Percentiles rank a stretch among this genome's conserved stretches.
These are phyloP conservation scores for Antrozous pallidus DNA, from an alignment of 2,797 vertebrate species.

Conservation along the genomic window DNA sequence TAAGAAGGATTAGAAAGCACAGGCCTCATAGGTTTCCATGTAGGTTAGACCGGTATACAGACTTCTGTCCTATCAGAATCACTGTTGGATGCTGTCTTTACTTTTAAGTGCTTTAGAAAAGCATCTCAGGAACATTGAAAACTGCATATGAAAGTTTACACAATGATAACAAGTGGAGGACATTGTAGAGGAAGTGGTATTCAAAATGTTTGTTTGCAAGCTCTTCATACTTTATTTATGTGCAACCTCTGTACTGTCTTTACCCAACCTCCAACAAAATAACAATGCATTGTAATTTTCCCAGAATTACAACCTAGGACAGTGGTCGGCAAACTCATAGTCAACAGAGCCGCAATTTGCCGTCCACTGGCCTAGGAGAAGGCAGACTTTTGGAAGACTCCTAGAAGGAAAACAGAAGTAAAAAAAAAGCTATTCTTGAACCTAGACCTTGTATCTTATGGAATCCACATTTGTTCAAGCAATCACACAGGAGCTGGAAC, in stretches of 20 bases:
- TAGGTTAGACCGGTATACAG: not conserved
- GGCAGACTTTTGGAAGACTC: not conserved
- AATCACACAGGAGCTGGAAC: not conserved
- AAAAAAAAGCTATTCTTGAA: not conserved
- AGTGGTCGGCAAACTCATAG: no score
- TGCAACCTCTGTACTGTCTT: not conserved
- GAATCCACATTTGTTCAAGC: not conserved
- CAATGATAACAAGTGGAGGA: not conserved
- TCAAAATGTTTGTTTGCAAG: not conserved
- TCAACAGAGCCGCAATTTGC: no score
- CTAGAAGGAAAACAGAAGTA: not conserved
- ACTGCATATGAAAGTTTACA: not conserved
- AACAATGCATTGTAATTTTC: not conserved
- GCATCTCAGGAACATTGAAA: not conserved
- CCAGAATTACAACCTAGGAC: not conserved
- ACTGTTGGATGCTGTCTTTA: not conserved
- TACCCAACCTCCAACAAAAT: not conserved
- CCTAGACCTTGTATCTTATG: not conserved
- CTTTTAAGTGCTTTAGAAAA: slow-evolving; percentile 13
- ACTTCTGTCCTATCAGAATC: not conserved
- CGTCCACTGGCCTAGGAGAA: no score
- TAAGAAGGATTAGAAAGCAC: not conserved
- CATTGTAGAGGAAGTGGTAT: not conserved
- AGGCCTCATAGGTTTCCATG: not conserved
- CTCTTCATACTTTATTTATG: not conserved